A percentile compares a stretch with the other conserved stretches of the same genome.
phyloP scores from a whole-genome alignment of 2,113 vertebrate genomes.

The Felis chaus region DNA sequence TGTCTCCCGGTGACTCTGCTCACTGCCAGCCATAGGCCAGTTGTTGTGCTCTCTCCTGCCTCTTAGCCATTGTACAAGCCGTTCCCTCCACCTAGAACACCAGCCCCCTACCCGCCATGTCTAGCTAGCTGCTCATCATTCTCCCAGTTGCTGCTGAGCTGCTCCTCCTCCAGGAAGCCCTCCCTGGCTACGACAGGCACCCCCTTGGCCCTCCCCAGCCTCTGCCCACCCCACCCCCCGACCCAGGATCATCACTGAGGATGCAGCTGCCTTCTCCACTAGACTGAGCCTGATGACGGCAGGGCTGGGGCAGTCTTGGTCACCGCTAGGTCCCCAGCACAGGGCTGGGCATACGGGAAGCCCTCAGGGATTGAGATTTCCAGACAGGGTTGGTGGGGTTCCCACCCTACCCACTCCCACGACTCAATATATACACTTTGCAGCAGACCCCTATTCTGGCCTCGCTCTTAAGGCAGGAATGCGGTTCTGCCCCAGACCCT shows the following conservation, averaged over 20 bases:
- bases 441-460: not conserved
- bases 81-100: not conserved
- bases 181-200: not conserved
- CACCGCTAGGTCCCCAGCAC: not conserved
- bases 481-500: rapidly evolving
- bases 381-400: not conserved
- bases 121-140: not conserved
- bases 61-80: not conserved
- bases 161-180: not conserved
- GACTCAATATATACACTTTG: not conserved
- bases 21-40: too few relatives aligned
- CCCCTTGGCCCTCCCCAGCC: not conserved
- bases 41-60: not conserved
- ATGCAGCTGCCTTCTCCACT: not conserved
- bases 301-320: not conserved
- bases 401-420: not conserved
- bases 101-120: rapidly evolving
- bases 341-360: not conserved
- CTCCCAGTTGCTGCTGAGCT: not conserved
- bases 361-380: not conserved
- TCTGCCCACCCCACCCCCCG: not conserved
- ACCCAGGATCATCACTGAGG: not conserved
- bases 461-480: not conserved
- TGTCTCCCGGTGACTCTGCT: too few relatives aligned
- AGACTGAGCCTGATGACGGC: not conserved